Evolutionary conservation across 1,140 invertebrate species (phyloP), one percentile per base, ranked within the genome.

Genomic region (Drosophila pseudoananassae): DNA sequence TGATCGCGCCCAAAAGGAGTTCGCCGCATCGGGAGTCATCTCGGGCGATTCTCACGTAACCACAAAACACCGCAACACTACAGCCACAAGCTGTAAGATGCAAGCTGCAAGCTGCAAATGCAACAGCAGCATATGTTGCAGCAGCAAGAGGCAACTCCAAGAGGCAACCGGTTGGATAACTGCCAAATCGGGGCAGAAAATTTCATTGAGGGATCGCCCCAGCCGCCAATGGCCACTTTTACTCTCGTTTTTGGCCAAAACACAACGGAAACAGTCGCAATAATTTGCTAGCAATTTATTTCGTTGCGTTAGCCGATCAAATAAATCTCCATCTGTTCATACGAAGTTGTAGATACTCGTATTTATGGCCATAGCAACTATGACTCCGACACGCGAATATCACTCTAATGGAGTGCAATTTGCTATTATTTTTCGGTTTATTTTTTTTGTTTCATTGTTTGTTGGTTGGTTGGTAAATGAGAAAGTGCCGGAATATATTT

Each of bases 251-350:
- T 63, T 72, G 78, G 78, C 54, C 73, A 55, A 31, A 50, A 40
- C 56, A 76, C 70, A 83, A 69, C 79, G 79, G 79, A 83, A 83
- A 84, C 74, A 58, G 40, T 73, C 79, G 82, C 73, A 79, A 84
- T 78, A 83, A 84, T 83, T 83, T 83, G 66, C 82, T 78, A 55
- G 68, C 79, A 84, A 71, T 83, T 83, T 84, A 83, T 78, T 76
- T 59, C 65, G 57, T 78, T 84, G 80, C 76, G 80, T 84, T 83
- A 58, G 75, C 56, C 63, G 77, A 75, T 83, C 51, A 55, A 75
- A 83, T 83, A 83, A 71, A 83, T 84, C 77, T 71, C 54, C 54
- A 55, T 55, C 64, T 61, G 66, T 43, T 69, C 64, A 25, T 40
- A 56, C 14, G 40, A 8, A 23, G 51, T 29, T 47, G 65, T 25